phyloP scores from a whole-genome alignment of 2,888 invertebrate genomes.

The Lordiphosa andalusiaca region DNA sequence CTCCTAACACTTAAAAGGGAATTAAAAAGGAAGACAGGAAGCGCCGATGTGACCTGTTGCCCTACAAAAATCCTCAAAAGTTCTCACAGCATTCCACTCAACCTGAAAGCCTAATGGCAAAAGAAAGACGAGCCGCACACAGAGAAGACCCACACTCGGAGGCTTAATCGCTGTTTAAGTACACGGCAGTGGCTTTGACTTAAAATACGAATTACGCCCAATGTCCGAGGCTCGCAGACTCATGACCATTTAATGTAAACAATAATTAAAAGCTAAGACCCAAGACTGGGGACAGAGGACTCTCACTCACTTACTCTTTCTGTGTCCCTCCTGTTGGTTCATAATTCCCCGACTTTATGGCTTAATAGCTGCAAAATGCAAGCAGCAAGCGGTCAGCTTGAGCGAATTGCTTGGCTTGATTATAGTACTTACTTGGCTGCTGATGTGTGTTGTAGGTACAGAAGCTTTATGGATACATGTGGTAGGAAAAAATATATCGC shows the following conservation, averaged over 20 bases:
- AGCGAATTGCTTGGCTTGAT: slow-evolving; percentile 26
- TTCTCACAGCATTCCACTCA: slow-evolving; percentile 57
- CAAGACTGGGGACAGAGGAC: slow-evolving; percentile 21
- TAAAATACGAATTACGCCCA: slow-evolving; percentile 74
- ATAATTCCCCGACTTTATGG: slow-evolving; percentile 49
- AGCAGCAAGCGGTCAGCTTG: slow-evolving; percentile 43
- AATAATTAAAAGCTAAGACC: slow-evolving; percentile 67
- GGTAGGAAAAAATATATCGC: neutral
- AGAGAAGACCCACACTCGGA: slow-evolving; percentile 5
- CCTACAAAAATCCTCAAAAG: slow-evolving; percentile 45
- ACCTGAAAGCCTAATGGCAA: slow-evolving; percentile 49
- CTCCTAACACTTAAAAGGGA: slow-evolving; percentile 56
- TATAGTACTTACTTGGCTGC: slow-evolving; percentile 23
- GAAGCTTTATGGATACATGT: neutral
- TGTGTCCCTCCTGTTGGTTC: slow-evolving; percentile 24
- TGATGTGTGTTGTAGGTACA: neutral
- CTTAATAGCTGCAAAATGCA: slow-evolving; percentile 63
- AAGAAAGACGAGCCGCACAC: slow-evolving; percentile 13
- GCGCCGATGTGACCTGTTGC: slow-evolving; percentile 57
- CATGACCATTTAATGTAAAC: slow-evolving; percentile 76
- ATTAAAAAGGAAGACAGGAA: slow-evolving; percentile 27
- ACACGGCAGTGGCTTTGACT: slow-evolving; percentile 57
- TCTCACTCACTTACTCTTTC: slow-evolving; percentile 15
- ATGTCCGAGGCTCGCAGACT: slow-evolving; percentile 54
- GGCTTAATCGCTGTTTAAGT: slow-evolving; percentile 74